Evolutionary conservation across 2,797 vertebrate species (phyloP).

Genomic region (Fundulus diaphanus): DNA sequence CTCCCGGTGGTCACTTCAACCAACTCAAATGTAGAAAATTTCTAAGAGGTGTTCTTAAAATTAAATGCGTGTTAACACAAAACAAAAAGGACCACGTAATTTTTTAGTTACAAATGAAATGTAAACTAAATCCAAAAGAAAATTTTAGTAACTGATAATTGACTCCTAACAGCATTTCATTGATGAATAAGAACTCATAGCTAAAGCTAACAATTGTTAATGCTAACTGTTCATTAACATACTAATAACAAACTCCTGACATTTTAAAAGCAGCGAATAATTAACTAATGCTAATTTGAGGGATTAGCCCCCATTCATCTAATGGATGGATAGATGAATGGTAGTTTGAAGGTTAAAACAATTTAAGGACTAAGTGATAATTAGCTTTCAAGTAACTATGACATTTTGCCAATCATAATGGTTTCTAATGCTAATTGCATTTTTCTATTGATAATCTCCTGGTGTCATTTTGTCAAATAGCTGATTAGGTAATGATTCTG

Average conservation of each 20-base stretch:
- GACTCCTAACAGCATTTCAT: not conserved
- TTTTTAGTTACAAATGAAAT: too few species aligned
- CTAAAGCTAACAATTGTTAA: not conserved
- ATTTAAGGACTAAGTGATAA: not conserved
- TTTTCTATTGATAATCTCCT: too few species aligned
- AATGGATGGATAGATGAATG: too few species aligned
- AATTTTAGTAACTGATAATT: not conserved
- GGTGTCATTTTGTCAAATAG: too few species aligned
- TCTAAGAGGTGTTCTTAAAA: not conserved
- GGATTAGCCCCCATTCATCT: too few species aligned
- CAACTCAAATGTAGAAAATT: not conserved
- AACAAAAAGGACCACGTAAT: too few species aligned
- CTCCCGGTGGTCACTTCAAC: too few species aligned
- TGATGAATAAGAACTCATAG: not conserved
- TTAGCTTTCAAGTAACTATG: not conserved
- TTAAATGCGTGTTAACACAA: too few species aligned
- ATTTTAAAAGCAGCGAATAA: not conserved
- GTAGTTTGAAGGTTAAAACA: not conserved
- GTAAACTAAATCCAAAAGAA: not conserved
- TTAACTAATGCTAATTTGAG: not conserved
- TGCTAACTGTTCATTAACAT: not conserved
- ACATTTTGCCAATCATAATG: not conserved
- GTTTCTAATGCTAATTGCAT: not conserved
- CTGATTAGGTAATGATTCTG: too few species aligned
- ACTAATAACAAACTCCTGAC: not conserved